Conservation (phyloP, 2,113 vertebrate genomes). For the Colius striatus region DNA sequence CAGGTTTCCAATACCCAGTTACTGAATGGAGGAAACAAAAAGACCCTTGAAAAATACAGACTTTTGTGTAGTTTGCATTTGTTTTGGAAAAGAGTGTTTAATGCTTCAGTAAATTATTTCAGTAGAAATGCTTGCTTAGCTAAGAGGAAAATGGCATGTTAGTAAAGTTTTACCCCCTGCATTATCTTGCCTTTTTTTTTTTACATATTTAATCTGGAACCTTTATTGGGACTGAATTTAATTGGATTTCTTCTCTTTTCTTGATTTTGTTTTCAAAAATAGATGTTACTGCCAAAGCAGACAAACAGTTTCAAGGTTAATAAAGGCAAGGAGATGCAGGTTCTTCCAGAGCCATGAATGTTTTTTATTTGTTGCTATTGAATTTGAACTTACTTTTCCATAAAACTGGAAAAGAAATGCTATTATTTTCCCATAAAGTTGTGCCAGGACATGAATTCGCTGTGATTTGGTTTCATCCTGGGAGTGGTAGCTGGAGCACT, state of each 20-base stretch:
- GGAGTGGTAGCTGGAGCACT: neutral
- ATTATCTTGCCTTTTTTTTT: neutral
- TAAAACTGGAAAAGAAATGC: slow-evolving; percentile 39
- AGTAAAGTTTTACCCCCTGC: neutral
- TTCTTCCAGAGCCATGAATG: neutral
- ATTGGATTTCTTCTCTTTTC: neutral
- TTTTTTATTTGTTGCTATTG: slow-evolving; percentile 45
- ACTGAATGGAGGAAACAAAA: neutral
- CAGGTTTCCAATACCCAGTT: neutral
- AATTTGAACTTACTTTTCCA: slow-evolving; percentile 25
- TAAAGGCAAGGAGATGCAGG: slow-evolving; percentile 18
- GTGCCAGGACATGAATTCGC: slow-evolving; percentile 57
- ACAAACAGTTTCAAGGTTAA: neutral
- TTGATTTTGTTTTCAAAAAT: neutral
- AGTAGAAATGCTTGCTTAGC: neutral
- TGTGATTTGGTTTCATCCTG: slow-evolving; percentile 22
- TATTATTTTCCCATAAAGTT: slow-evolving; percentile 25
- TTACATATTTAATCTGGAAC: neutral
- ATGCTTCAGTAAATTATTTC: neutral
- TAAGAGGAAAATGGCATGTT: neutral
- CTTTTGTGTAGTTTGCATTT: neutral
- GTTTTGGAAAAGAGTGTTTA: neutral
- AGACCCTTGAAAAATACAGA: neutral
- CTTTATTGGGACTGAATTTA: neutral
- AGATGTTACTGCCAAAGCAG: neutral